These are phyloP conservation scores for Novumbra hubbsi DNA, from an alignment of 2,797 vertebrate genomes.

Conservation along the genomic window DNA sequence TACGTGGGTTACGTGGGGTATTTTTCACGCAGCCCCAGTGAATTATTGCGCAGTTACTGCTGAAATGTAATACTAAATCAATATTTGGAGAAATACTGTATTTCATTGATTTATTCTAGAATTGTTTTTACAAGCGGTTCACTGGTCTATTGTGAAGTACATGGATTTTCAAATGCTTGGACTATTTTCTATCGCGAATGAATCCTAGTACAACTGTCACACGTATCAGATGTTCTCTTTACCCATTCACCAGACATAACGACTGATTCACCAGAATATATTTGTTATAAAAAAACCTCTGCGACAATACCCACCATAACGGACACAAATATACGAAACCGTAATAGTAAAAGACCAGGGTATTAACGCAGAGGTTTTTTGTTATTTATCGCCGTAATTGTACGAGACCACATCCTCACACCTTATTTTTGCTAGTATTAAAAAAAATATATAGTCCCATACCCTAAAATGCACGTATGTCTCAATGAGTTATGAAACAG, in stretches of 20 bases:
- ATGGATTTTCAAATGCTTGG: background rate
- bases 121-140: background rate
- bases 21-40: too few species aligned
- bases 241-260: background rate
- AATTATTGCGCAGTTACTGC: background rate
- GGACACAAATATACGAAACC: background rate
- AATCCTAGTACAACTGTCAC: conserved; percentile 11
- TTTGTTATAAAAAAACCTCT: background rate
- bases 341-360: background rate
- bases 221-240: background rate
- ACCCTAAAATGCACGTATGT: background rate
- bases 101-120: background rate
- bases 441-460: background rate
- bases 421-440: background rate
- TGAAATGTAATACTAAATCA: background rate
- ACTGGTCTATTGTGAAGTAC: background rate
- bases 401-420: background rate
- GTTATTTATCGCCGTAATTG: too few species aligned
- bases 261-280: background rate
- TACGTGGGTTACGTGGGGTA: too few species aligned
- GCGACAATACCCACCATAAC: background rate
- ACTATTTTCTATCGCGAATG: conserved; percentile 53
- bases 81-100: background rate
- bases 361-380: too few species aligned
- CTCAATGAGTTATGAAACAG: background rate